These are phyloP conservation scores for Patella vulgata DNA, from an alignment of 1,140 invertebrate genomes.

Conservation along the genomic window DNA sequence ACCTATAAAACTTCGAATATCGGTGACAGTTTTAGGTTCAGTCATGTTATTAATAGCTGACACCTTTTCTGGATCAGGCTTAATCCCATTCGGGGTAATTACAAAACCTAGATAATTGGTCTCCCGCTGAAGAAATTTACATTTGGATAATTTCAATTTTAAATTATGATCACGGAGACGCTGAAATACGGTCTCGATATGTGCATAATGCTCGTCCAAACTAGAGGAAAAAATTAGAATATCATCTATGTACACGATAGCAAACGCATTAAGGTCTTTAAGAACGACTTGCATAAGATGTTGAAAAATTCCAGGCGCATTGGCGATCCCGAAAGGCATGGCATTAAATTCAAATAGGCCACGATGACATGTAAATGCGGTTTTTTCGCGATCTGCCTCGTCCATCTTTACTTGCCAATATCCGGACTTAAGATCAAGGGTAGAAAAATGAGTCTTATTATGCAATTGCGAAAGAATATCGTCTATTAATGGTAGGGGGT, in stretches of 20 bases:
- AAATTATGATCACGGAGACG: conserved; percentile 8
- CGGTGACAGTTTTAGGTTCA: background rate
- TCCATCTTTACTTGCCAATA: conserved; percentile 67
- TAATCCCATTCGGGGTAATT: no score
- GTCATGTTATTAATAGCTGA: background rate
- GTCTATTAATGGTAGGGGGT: conserved; percentile 65
- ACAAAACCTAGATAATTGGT: conserved; percentile 39
- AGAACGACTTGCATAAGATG: conserved; percentile 29
- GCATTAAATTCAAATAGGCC: conserved; percentile 34
- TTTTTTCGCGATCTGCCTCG: conserved; percentile 26
- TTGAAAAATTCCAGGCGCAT: conserved; percentile 23
- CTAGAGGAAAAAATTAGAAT: conserved; percentile 23
- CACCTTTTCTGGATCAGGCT: no score
- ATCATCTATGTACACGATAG: conserved; percentile 25
- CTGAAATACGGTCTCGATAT: conserved; percentile 26
- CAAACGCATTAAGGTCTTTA: conserved; percentile 17
- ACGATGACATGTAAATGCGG: conserved; percentile 35
- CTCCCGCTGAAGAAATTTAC: conserved; percentile 19
- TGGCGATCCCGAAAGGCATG: conserved; percentile 31
- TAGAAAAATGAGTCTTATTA: conserved; percentile 60
- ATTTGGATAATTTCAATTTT: conserved; percentile 28
- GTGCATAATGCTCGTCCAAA: conserved; percentile 32
- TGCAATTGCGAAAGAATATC: conserved; percentile 61
- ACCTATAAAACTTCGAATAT: conserved; percentile 18
- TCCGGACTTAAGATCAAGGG: conserved; percentile 67